A percentile compares a stretch with the other conserved stretches of the same genome.
These are phyloP conservation scores for Plestiodon gilberti DNA, from an alignment of 2,113 vertebrate species.

Conservation along the genomic window DNA sequence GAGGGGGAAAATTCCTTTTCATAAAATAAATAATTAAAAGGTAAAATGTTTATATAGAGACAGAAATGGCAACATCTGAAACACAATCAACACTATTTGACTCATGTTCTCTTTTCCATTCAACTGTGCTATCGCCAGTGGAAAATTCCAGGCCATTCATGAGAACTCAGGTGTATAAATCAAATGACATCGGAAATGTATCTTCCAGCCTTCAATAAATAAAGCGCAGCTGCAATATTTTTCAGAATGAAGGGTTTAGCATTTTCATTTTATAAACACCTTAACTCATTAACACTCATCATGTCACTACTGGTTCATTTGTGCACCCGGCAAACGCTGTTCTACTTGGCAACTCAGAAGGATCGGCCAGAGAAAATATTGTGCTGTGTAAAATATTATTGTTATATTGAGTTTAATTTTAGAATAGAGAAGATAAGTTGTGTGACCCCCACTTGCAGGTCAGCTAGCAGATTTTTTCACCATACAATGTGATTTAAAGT, in stretches of 20 bases:
- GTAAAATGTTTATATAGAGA: conserved; percentile 22
- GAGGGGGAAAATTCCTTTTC: not conserved
- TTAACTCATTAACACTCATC: conserved; percentile 43
- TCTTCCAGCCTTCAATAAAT: conserved; percentile 56
- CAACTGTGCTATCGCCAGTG: conserved; percentile 21
- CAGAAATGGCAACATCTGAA: conserved; percentile 25
- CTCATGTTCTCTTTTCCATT: conserved; percentile 47
- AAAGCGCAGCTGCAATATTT: conserved; percentile 60
- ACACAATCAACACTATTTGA: not conserved
- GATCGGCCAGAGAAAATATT: conserved; percentile 49
- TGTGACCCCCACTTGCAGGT: conserved; percentile 60
- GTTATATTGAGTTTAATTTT: conserved; percentile 64
- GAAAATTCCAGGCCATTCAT: conserved; percentile 58
- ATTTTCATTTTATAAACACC: conserved; percentile 43
- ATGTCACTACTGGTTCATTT: conserved; percentile 25
- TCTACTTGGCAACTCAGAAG: conserved; percentile 49
- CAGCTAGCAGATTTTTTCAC: conserved; percentile 63
- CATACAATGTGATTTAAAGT: conserved; percentile 56
- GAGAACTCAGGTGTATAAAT: conserved; percentile 55
- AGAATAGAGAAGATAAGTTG: conserved; percentile 44
- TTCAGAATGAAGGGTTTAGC: conserved; percentile 49
- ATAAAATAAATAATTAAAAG: not conserved
- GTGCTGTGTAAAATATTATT: conserved; percentile 30
- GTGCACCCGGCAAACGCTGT: conserved; percentile 44
- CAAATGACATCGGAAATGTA: conserved; percentile 62